Percentiles rank a stretch among this genome's conserved stretches.
Evolutionary conservation across 2,888 invertebrate genomes (phyloP).

Genomic region (Camponotus fellah): DNA sequence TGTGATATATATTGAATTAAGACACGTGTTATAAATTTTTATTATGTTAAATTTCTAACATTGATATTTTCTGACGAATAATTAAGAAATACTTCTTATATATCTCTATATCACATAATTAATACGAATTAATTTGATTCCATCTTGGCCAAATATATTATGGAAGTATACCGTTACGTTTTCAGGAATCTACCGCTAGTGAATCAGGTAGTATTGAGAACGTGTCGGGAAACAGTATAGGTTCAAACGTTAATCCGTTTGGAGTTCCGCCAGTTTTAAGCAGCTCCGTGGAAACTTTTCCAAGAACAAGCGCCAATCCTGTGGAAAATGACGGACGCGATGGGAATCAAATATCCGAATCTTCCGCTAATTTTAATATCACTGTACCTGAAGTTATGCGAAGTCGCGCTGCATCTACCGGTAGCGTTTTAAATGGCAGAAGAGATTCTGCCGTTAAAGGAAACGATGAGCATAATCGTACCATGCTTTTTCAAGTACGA

Average conservation of each 20-base stretch:
- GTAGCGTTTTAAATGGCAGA: slow-evolving; percentile 83
- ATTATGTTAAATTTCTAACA: background rate
- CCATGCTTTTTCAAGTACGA: slow-evolving; percentile 95
- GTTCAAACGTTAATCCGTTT: slow-evolving; percentile 83
- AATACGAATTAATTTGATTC: background rate
- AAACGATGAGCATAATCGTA: slow-evolving; percentile 92
- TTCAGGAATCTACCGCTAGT: slow-evolving; percentile 82
- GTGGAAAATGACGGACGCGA: slow-evolving; percentile 74
- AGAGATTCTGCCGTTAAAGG: slow-evolving; percentile 80
- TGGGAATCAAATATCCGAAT: slow-evolving; percentile 73
- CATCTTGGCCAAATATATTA: background rate
- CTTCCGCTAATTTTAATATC: slow-evolving; percentile 72
- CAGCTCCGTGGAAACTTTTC: slow-evolving; percentile 82
- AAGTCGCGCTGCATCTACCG: slow-evolving; percentile 86
- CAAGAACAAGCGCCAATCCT: slow-evolving; percentile 67
- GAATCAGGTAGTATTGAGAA: slow-evolving; percentile 83
- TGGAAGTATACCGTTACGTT: slow-evolving; percentile 12
- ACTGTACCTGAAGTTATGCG: slow-evolving; percentile 84
- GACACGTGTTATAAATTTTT: background rate
- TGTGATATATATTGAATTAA: background rate
- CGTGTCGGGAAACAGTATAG: slow-evolving; percentile 79
- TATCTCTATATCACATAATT: background rate
- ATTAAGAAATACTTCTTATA: slow-evolving; percentile 6
- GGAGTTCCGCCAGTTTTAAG: slow-evolving; percentile 76
- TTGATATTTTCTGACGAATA: background rate